Evolutionary conservation across 1,140 invertebrate genomes (phyloP), one percentile per base, ranked within the genome.

Genomic region (Meloidogyne exigua): DNA sequence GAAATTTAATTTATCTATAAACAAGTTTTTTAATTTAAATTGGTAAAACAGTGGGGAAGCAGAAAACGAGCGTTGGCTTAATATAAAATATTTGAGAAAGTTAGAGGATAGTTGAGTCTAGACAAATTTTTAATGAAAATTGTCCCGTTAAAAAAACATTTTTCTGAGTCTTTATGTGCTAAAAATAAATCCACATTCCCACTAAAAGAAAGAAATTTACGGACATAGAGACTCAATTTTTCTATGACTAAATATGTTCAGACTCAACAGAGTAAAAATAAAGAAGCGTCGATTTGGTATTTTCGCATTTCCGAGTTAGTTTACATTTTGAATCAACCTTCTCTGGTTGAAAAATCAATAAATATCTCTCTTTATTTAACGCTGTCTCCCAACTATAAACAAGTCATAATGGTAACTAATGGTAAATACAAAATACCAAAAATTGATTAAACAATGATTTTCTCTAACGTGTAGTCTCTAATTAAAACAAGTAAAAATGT

Each of bases 21-120:
- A 15, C 15, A 75, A 28, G 32, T 25, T 57, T 25, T 78, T 25
- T 68, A 44, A 15, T n/a, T 57, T 23, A 32, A 65, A 75, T 36
- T 64, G 36, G 36, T 10, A 42, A 79, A 73, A 57, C 78, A 57
- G 49, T n/a, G 18, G n/a, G n/a, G 7, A n/a, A 18, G 18, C 13
- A 49, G n/a, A n/a, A 57, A 57, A 57, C 5, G 18, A n/a, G 18
- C 7, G n/a, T 57, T 57, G 49, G 49, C 49, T 57, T 57, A 57
- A 57, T 57, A 57, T 57, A n/a, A 57, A 57, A 57, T 21, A 57
- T 57, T 57, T 57, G 0, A 57, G n/a, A n/a, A 49, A 49, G 13
- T n/a, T 9, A n/a, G 10, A 12, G 18, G 49, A 57, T 39, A 57
- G 18, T n/a, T 57, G n/a, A 57, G 49, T 57, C 49, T 57, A 57